These are phyloP conservation scores for Mus spretus DNA, from an alignment of 2,797 vertebrate genomes.

Conservation along the genomic window DNA sequence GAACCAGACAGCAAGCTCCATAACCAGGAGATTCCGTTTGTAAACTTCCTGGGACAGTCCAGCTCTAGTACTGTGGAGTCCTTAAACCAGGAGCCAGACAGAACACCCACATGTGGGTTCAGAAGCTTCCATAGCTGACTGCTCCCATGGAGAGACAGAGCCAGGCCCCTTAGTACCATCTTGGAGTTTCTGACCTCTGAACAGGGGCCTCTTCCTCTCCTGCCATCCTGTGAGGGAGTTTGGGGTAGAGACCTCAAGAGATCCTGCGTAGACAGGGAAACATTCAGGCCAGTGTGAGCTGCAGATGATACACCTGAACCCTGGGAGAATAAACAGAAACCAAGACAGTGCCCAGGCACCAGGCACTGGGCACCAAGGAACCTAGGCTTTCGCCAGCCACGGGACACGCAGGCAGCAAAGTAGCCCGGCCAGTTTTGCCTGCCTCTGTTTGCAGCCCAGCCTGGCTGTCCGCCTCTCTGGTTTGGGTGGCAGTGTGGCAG, in stretches of 20 bases:
- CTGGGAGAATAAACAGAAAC: neutral
- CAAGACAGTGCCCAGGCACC: neutral
- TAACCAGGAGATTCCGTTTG: neutral
- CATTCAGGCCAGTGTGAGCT: neutral
- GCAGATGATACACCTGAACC: neutral
- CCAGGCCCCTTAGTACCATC: neutral
- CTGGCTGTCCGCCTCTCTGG: neutral
- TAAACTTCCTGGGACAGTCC: neutral
- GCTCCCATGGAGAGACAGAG: neutral
- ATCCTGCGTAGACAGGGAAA: neutral
- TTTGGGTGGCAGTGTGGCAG: neutral
- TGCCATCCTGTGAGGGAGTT: neutral
- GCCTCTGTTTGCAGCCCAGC: neutral
- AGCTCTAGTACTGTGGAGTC: no score
- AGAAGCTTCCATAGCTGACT: neutral
- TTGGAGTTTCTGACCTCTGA: neutral
- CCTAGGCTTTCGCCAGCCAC: neutral
- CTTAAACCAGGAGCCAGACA: neutral
- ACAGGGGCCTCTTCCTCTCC: neutral
- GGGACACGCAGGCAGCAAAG: neutral
- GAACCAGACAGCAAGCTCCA: neutral
- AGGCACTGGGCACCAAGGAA: neutral
- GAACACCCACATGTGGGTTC: neutral
- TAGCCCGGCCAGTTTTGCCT: neutral
- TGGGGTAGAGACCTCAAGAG: neutral